Base-by-base conservation (phyloP, 2,888 invertebrate genomes). In the Drosophila mulleri region DNA sequence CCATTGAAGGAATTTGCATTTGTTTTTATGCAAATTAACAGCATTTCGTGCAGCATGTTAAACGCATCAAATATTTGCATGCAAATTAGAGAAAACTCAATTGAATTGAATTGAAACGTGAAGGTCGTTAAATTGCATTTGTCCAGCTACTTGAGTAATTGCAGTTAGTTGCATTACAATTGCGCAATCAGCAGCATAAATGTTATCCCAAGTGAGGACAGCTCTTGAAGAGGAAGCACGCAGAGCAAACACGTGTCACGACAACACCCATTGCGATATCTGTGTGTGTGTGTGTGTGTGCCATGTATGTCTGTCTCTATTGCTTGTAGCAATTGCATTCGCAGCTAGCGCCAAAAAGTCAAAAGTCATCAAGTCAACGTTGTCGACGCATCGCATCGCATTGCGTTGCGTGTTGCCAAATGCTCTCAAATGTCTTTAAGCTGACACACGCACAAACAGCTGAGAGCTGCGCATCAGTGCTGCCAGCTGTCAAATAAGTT, bases 291-390 rank as follows among this genome's bases (percentile, higher is more conserved):
- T 53, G n/a, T 23, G 23, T n/a, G 57, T 29, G 32, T 37, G 29
- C n/a, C n/a, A n/a, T 18, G 39, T 54, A 63, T 23, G 63, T 37
- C 20, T 11, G 41, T 57, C 59, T 65, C 45, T 67, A 70, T 72
- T 72, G 67, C 67, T 75, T 47, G 62, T 52, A 68, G 72, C 72
- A 75, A 69, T 75, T 62, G 68, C 78, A 78, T 61, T 69, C 62
- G 71, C 63, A 72, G 53, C 69, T 42, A 65, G 53, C 59, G 73
- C 69, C 64, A 59, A 68, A 78, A 78, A 72, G 78, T 63, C 75
- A 78, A 72, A 78, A 78, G 79, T 78, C 78, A 75, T 72, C 57
- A 61, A 64, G 72, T 69, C 66, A 68, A 65, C 37, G 78, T 67
- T 67, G 59, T 74, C 70, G 52, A 67, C 78, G 54, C 61, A 20